Base-by-base conservation (phyloP, 2,113 vertebrate genomes). In the Tricholaema leucomelas region DNA sequence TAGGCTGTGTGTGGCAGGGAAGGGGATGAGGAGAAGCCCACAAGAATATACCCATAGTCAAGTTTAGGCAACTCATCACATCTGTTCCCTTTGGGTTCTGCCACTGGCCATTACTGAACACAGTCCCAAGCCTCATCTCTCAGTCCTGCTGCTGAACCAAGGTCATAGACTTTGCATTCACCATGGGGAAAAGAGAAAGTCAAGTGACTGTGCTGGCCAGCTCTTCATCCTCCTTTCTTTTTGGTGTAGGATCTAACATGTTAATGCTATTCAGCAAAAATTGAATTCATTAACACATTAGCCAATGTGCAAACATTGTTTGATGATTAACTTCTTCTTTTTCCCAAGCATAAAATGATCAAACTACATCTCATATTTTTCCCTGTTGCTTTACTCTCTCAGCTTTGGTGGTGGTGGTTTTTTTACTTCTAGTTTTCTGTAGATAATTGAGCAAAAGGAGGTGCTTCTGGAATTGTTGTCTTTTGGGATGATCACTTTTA, bases 121-220 rank as follows among this genome's bases (percentile, higher is more conserved):
- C 28, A 71, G 63, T 67, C 59, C 52, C 65, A 91, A 76, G 54
- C 46, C 31, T 82, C 91, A 64, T 60, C 54, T 67, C 72, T 79
- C 60, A 85, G 76, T 21, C 33, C 54, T 74, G 87, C 73, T 77
- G 23, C 42, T 92, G 66, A 93, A 81, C 35, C 92, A 83, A 85
- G 25, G 89, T 86, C 63, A 65, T 5, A 87, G 50, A 87, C 33
- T 82, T 89, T 69, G 64, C 6, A 81, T 91, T 86, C 81, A 35
- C 25, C 52, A 55, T 48, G 28, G 44, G 40, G 15, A 40, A 38
- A 91, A 89, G 82, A 88, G 50, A 6, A 14, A 44, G 42, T 63
- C 35, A 63, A 15, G 7, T 83, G 77, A 42, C 9, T 85, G 6
- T 74, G 20, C 33, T 80, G 59, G 40, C n/a, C 59, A 59, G 33